Evolutionary conservation across 2,888 invertebrate genomes (phyloP), one percentile per base, ranked within the genome.

Genomic region (Eupelmus urozonus): DNA sequence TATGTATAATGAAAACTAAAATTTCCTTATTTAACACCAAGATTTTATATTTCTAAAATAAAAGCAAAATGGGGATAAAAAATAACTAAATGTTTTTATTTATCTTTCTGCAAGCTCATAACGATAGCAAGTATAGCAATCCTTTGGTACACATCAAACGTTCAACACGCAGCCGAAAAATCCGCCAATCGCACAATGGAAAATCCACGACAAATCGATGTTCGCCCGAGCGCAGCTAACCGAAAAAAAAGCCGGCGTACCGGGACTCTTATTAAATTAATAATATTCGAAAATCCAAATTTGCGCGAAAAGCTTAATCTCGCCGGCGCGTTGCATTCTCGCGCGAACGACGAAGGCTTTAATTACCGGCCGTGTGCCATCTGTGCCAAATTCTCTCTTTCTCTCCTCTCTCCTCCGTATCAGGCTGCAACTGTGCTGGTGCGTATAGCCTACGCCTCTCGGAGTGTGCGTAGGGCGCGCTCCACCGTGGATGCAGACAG

Each of bases 301-400:
- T 74, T 57, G 29, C 25, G 34, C 42, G 40, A 20, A 7, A 16
- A 55, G 55, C 67, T 67, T 59, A 45, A 49, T 55, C 25, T 25
- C 29, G 27, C 20, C 18, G n/a, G n/a, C n/a, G n/a, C n/a, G n/a
- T n/a, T n/a, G 60, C 49, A 53, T 66, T 75, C 51, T 71, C 72
- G 63, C 59, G 53, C 42, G 76, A 25, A 51, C 76, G 80, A 55
- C 49, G 79, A 25, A 78, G 73, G 81, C 78, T 82, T 82, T 83
- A 82, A 85, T 84, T 83, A 83, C 79, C 69, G 62, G 25, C 34
- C 34, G 3, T 3, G 77, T 82, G 77, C 83, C 83, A 83, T 82
- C 82, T 84, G 82, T 51, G 75, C 76, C 76, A 72, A 76, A 78
- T 80, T 75, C 72, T 67, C 76, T 73, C 49, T 49, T 34, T 34